Evolutionary conservation across 2,888 invertebrate species (phyloP).

Genomic region (Diarsia dahlii): DNA sequence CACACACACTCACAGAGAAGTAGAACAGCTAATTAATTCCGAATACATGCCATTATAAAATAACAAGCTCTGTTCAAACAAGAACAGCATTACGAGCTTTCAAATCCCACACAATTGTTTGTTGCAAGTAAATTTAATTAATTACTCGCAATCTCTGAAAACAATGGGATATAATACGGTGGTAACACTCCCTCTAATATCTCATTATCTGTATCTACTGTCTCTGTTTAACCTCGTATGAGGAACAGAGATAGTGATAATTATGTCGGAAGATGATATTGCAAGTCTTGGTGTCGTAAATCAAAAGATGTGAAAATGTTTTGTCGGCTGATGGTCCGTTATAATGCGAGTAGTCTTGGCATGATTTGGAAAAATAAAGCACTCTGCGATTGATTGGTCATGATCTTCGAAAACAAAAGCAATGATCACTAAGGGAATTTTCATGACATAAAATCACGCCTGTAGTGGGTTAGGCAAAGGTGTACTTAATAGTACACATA

Average conservation of each 20-base stretch:
- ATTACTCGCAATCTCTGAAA: conserved; percentile 47
- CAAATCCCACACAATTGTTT: conserved; percentile 56
- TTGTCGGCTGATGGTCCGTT: conserved; percentile 61
- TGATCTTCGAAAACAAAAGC: background rate
- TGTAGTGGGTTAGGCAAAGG: too few species aligned
- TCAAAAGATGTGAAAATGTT: conserved; percentile 66
- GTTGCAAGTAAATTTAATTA: conserved; percentile 62
- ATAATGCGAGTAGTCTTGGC: conserved; percentile 29
- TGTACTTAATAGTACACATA: too few species aligned
- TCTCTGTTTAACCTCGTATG: conserved; percentile 13
- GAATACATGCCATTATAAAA: conserved; percentile 46
- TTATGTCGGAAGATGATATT: conserved; percentile 60
- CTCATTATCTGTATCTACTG: conserved; percentile 48
- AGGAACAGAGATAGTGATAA: conserved; percentile 26
- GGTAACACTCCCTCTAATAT: conserved; percentile 43
- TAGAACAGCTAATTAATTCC: conserved; percentile 32
- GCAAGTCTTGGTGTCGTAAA: conserved; percentile 65
- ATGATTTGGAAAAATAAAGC: conserved; percentile 28
- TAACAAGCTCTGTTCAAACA: conserved; percentile 46
- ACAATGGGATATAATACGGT: conserved; percentile 43
- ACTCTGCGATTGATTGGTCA: conserved; percentile 12
- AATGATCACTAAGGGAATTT: background rate
- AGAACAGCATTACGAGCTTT: conserved; percentile 48
- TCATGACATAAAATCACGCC: too few species aligned
- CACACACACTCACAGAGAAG: too few species aligned